Percentiles rank a stretch among this genome's conserved stretches.
These are phyloP conservation scores for Trachelus iudaicus DNA, from an alignment of 2,888 invertebrate species.

Conservation along the genomic window DNA sequence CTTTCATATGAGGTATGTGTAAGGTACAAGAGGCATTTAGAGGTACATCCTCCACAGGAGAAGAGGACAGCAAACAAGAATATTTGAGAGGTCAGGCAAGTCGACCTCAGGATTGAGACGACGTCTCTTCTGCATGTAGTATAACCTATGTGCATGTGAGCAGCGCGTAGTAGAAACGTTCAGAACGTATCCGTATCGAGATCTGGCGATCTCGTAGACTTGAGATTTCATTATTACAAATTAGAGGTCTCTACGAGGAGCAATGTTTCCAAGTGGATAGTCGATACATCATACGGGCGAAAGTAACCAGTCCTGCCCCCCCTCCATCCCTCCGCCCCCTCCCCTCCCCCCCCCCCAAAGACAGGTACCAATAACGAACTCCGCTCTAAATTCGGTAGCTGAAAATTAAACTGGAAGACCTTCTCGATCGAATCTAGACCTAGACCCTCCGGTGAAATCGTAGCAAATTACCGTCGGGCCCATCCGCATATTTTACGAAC, in stretches of 20 bases:
- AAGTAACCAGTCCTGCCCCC: background rate
- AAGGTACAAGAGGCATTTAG: background rate
- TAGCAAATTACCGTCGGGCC: constrained; percentile 48
- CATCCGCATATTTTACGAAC: constrained; percentile 50
- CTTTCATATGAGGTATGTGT: background rate
- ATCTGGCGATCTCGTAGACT: constrained; percentile 4
- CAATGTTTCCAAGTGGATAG: background rate
- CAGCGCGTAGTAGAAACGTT: background rate
- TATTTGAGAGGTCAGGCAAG: background rate
- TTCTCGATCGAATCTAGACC: constrained; percentile 38
- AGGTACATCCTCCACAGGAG: background rate
- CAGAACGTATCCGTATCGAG: background rate
- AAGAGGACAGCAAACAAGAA: background rate
- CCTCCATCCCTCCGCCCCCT: background rate
- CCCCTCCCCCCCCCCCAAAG: background rate
- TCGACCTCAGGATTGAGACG: background rate
- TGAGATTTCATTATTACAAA: constrained; percentile 19
- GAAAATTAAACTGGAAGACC: constrained; percentile 43
- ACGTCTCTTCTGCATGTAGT: background rate
- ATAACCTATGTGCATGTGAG: background rate
- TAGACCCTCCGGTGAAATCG: constrained; percentile 50
- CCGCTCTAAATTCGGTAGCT: constrained; percentile 42
- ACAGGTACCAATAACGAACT: constrained; percentile 8
- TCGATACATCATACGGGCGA: constrained; percentile 10
- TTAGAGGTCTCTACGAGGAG: constrained; percentile 11